A percentile compares a stretch with the other conserved stretches of the same genome.
phyloP scores from a whole-genome alignment of 2,797 vertebrate species.

The Knipowitschia caucasica region DNA sequence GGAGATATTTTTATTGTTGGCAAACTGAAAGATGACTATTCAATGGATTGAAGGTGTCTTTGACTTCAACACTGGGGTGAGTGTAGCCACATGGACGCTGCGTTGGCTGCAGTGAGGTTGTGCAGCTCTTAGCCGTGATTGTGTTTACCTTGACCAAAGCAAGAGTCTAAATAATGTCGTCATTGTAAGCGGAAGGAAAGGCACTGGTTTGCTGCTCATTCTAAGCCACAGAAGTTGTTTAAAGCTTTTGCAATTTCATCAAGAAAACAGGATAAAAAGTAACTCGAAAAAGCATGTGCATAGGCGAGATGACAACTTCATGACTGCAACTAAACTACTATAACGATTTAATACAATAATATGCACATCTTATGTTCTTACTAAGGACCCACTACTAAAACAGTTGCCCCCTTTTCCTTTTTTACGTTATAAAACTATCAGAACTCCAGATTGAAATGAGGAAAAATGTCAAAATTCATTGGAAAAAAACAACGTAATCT shows the following conservation, averaged over 20 bases:
- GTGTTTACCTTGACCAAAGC: conserved; percentile 2
- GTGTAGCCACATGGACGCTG: neutral
- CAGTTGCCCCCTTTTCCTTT: neutral
- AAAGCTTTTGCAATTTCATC: neutral
- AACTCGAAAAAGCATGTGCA: neutral
- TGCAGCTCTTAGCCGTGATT: conserved; percentile 2
- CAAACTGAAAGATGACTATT: neutral
- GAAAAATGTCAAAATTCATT: too few relatives aligned
- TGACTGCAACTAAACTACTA: neutral
- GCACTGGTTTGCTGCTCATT: conserved; percentile 14
- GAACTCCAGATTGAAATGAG: neutral
- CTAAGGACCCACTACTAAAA: neutral
- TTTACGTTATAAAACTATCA: too few relatives aligned
- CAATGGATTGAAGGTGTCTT: conserved; percentile 5
- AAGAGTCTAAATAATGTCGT: conserved; percentile 34
- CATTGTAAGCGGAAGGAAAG: conserved; percentile 42
- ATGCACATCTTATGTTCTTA: too few relatives aligned
- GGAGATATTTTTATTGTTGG: conserved; percentile 4
- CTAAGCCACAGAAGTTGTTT: neutral
- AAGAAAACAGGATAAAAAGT: neutral
- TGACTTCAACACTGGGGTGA: conserved; percentile 2
- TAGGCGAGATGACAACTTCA: neutral
- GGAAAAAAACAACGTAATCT: neutral
- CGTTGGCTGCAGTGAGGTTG: neutral
- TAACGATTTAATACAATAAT: too few relatives aligned